A percentile compares a stretch with the other conserved stretches of the same genome.
phyloP scores from a whole-genome alignment of 2,888 invertebrate genomes.

The Lithophane socia region DNA sequence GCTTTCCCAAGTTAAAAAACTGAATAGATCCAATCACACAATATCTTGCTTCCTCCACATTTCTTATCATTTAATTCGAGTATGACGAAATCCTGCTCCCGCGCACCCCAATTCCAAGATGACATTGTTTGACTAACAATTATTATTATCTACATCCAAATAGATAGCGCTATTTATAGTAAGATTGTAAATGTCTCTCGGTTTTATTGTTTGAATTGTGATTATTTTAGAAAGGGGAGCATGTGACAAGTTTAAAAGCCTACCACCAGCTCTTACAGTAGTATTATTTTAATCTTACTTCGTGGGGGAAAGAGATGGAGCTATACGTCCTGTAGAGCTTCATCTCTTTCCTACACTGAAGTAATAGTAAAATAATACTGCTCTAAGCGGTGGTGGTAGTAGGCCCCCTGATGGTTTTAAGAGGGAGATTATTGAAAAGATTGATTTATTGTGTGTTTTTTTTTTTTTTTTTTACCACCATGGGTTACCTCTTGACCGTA shows the following conservation, averaged over 20 bases:
- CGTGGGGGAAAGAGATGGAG: too few relatives aligned
- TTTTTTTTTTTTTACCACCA: too few relatives aligned
- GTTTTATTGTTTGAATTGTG: slow-evolving; percentile 39
- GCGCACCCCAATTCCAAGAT: slow-evolving; percentile 61
- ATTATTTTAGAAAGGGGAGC: slow-evolving; percentile 11
- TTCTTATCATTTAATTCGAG: slow-evolving; percentile 56
- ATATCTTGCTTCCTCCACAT: slow-evolving; percentile 15
- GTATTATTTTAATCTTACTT: too few relatives aligned
- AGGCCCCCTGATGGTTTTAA: too few relatives aligned
- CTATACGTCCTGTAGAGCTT: too few relatives aligned
- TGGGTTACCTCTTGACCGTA: too few relatives aligned
- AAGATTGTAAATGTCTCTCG: slow-evolving; percentile 43
- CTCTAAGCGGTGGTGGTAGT: too few relatives aligned
- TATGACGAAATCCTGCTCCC: slow-evolving; percentile 54
- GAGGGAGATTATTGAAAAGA: too few relatives aligned
- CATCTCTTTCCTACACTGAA: too few relatives aligned
- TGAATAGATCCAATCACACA: neutral
- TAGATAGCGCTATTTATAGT: slow-evolving; percentile 63
- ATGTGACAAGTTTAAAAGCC: neutral
- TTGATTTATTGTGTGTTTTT: too few relatives aligned
- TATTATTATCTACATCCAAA: slow-evolving; percentile 47
- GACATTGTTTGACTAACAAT: slow-evolving; percentile 55
- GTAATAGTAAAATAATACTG: too few relatives aligned
- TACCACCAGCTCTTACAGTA: too few relatives aligned
- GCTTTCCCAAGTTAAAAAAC: neutral